Base-by-base conservation (phyloP, 2,113 vertebrate species). In the Brachyistius frenatus region DNA sequence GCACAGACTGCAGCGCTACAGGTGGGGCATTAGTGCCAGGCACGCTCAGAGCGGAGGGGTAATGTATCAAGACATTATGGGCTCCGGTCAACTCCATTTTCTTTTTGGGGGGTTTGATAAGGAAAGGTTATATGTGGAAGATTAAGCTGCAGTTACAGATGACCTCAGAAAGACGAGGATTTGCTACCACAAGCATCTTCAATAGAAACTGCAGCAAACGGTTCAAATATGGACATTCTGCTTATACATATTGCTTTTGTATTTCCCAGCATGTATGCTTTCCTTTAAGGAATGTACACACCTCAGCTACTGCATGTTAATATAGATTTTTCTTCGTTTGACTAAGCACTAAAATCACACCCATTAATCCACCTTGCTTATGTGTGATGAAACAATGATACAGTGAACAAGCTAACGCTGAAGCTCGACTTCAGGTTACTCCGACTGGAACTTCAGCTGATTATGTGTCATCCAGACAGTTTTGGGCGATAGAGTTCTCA, bases 11-110 rank as follows among this genome's bases (percentile, higher is more conserved):
- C 73, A 23, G 73, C 30, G 41, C 85, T 67, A 85, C 90, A 89
- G 85, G 82, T 91, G 88, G 76, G 52, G 73, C 71, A 86, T 86
- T 87, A 87, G 86, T 75, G 76, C 54, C 66, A 53, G 76, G 76
- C 70, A 68, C 16, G 62, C 76, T 84, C 71, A 30, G 64, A 64
- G 58, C 54, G 32, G 70, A 35, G 32, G 72, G 81, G 56, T 83
- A 87, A 84, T 82, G 69, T 71, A 61, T 73, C 23, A n/a, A 83
- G 70, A 88, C 70, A 65, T 66, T 65, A 62, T 9, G 16, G 67
- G 58, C 54, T 66, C 5, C 8, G 76, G 78, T 86, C 74, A 23
- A 83, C 39, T 73, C 66, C 8, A 11, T 13, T 2, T 30, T 5
- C 39, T 72, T 41, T 33, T 63, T 13, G 15, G 47, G 6, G 66